A percentile compares a stretch with the other conserved stretches of the same genome.
Conservation (phyloP, 2,888 invertebrate species). For the Hoplodrina blanda region DNA sequence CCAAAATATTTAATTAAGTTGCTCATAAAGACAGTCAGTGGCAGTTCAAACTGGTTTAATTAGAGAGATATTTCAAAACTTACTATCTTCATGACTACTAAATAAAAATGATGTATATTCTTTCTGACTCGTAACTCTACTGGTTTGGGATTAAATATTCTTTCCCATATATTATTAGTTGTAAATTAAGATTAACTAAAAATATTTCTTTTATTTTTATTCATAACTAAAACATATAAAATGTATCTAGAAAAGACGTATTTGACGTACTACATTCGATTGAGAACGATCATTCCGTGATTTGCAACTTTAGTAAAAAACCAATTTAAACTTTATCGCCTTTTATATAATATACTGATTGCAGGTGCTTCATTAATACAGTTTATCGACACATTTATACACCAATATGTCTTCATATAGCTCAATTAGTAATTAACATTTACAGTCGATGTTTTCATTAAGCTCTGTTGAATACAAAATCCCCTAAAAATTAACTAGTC, state of each 20-base stretch:
- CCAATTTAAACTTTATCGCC: conserved; percentile 9
- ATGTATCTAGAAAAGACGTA: not conserved
- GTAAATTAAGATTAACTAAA: not conserved
- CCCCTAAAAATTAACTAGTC: conserved; percentile 71
- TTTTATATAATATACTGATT: conserved; percentile 12
- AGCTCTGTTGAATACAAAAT: conserved; percentile 57
- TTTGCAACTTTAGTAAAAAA: conserved; percentile 9
- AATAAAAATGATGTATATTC: conserved; percentile 25
- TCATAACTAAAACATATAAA: not conserved
- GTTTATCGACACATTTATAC: conserved; percentile 48
- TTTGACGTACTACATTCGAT: too few relatives aligned
- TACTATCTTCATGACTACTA: conserved; percentile 44
- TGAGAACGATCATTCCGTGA: not conserved
- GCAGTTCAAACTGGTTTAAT: conserved; percentile 69
- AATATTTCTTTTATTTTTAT: not conserved
- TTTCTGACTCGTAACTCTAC: not conserved
- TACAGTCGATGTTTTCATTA: conserved; percentile 61
- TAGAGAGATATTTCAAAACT: conserved; percentile 41
- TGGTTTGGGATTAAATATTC: conserved; percentile 19
- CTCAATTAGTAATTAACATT: conserved; percentile 59
- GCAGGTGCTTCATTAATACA: conserved; percentile 47
- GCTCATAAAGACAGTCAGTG: conserved; percentile 65
- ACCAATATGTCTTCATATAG: conserved; percentile 32
- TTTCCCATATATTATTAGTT: not conserved
- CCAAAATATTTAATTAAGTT: conserved; percentile 78